These are phyloP conservation scores for Enoplosus armatus DNA, from an alignment of 2,797 vertebrate genomes.

Conservation along the genomic window DNA sequence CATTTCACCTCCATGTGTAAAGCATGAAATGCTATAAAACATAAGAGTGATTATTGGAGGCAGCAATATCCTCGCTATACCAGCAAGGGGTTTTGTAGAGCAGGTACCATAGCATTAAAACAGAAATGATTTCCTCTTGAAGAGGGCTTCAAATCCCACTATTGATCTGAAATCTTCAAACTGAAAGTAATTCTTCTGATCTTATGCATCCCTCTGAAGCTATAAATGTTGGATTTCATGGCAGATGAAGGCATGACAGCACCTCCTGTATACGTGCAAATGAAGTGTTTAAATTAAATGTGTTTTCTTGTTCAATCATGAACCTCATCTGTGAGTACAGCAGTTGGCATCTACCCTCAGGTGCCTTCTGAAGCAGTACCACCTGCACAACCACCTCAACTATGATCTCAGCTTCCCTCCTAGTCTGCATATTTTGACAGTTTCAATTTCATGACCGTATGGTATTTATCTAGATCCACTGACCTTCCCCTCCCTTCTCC, in stretches of 20 bases:
- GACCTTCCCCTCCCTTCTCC: constrained; percentile 44
- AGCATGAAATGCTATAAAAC: constrained; percentile 45
- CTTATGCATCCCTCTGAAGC: constrained; percentile 6
- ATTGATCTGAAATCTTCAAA: constrained; percentile 52
- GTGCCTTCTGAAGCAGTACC: constrained; percentile 20
- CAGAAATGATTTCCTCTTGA: constrained; percentile 46
- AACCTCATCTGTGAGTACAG: constrained; percentile 1
- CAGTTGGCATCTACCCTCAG: constrained; percentile 12
- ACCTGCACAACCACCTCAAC: constrained; percentile 31
- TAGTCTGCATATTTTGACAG: constrained; percentile 58
- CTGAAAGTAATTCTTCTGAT: constrained; percentile 23
- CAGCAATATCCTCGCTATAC: constrained; percentile 38
- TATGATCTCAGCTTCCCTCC: constrained; percentile 28
- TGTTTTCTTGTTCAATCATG: constrained; percentile 12
- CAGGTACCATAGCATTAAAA: constrained; percentile 38
- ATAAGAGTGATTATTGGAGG: constrained; percentile 23
- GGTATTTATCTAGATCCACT: constrained; percentile 59
- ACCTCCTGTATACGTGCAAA: constrained; percentile 9
- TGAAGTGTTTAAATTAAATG: constrained; percentile 11
- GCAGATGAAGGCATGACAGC: constrained; percentile 13
- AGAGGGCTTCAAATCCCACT: constrained; percentile 27
- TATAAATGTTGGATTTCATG: constrained; percentile 29
- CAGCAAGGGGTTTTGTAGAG: constrained; percentile 37
- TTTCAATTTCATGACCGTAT: constrained; percentile 50
- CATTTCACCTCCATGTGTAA: constrained; percentile 24